These are phyloP conservation scores for Prostheceraeus crozeri DNA, from an alignment of 2,888 invertebrate species.

Conservation along the genomic window DNA sequence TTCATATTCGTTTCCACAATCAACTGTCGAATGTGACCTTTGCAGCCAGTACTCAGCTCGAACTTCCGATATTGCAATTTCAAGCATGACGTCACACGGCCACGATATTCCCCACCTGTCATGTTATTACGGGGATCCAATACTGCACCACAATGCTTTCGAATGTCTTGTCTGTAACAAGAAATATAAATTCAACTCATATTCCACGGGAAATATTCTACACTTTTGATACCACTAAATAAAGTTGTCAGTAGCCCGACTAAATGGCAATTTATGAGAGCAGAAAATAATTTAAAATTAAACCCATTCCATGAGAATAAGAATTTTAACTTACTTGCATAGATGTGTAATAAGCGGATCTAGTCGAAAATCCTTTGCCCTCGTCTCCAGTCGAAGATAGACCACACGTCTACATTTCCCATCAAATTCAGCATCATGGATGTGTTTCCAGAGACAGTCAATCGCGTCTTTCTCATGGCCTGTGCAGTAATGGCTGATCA, in stretches of 20 bases:
- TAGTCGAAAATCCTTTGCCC: constrained; percentile 68
- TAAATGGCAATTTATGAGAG: no score
- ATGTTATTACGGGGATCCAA: background rate
- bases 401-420: constrained; percentile 74
- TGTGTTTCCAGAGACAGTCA: constrained; percentile 62
- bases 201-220: no score
- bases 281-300: no score
- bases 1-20: constrained; percentile 65
- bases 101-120: no score
- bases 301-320: no score
- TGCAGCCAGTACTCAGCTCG: no score
- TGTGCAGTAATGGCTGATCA: constrained; percentile 78
- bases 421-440: constrained; percentile 71
- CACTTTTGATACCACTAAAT: no score
- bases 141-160: background rate
- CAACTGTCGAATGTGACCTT: background rate
- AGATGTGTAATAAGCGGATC: constrained; percentile 74
- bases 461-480: constrained; percentile 56
- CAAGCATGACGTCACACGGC: no score
- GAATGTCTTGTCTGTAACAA: constrained; percentile 14
- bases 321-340: constrained; percentile 61
- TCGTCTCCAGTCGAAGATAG: constrained; percentile 72
- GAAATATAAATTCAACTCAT: background rate
- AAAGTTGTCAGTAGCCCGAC: no score
- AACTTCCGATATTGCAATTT: no score